A percentile compares a stretch with the other conserved stretches of the same genome.
These are phyloP conservation scores for Neogale vison DNA, from an alignment of 2,113 vertebrate species.

Conservation along the genomic window DNA sequence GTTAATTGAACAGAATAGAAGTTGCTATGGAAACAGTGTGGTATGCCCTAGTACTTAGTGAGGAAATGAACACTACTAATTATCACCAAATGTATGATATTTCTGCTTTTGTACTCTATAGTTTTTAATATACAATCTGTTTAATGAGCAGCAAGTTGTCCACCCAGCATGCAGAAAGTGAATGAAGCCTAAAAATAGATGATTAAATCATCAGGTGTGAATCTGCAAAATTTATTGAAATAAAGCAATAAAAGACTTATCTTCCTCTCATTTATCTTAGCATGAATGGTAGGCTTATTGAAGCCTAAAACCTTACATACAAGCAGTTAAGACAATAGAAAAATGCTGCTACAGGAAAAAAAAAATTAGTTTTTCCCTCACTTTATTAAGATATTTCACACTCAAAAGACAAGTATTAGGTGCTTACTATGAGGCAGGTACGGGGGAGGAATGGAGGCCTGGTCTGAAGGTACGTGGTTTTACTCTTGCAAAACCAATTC, in stretches of 20 bases:
- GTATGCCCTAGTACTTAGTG: conserved; percentile 76
- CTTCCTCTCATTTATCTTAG: neutral
- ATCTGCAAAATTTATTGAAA: conserved; percentile 56
- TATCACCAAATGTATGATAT: conserved; percentile 83
- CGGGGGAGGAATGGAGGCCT: neutral
- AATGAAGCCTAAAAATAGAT: conserved; percentile 59
- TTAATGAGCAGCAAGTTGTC: conserved; percentile 71
- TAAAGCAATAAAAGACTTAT: neutral
- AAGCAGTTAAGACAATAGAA: neutral
- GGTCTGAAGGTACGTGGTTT: neutral
- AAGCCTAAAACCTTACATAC: neutral
- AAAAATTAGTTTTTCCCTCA: neutral
- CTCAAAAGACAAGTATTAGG: neutral
- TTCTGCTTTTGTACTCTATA: conserved; percentile 63
- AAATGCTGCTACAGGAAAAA: neutral
- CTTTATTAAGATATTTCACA: conserved; percentile 11
- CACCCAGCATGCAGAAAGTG: conserved; percentile 10
- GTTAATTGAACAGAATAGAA: conserved; percentile 82
- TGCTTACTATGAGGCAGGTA: neutral
- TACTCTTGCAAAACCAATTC: neutral
- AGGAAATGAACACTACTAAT: conserved; percentile 84
- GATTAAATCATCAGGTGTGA: conserved; percentile 52
- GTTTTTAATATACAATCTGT: conserved; percentile 71
- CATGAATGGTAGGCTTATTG: neutral
- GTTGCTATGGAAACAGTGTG: conserved; percentile 88